Evolutionary conservation across 2,888 invertebrate species (phyloP).

Genomic region (Brachyptera putata): DNA sequence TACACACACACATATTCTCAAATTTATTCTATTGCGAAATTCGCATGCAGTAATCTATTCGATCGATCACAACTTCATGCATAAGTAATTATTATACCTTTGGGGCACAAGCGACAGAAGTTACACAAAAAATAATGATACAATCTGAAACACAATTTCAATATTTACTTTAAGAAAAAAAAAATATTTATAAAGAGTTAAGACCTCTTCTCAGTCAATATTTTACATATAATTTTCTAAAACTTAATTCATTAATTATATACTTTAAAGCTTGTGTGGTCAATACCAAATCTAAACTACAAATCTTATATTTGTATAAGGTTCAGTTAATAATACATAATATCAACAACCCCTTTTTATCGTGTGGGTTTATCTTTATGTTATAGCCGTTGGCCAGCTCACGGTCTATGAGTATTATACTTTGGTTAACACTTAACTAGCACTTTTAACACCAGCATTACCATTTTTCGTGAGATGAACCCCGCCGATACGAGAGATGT

Average conservation of each 20-base stretch:
- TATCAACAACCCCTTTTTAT: conserved; percentile 8
- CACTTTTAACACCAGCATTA: conserved; percentile 7
- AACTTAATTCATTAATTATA: conserved; percentile 11
- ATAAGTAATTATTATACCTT: neutral
- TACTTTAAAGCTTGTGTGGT: conserved; percentile 8
- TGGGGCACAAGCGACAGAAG: conserved; percentile 5
- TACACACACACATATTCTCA: too few species aligned
- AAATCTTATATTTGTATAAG: conserved; percentile 19
- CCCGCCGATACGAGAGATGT: neutral
- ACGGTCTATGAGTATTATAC: conserved; percentile 8
- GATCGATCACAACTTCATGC: too few species aligned
- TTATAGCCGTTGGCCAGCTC: neutral
- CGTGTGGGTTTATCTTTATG: neutral
- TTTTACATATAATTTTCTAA: conserved; percentile 17
- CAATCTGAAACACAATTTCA: conserved; percentile 3
- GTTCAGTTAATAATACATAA: conserved; percentile 12
- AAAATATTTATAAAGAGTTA: too few species aligned
- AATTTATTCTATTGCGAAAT: too few species aligned
- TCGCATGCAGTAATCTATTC: too few species aligned
- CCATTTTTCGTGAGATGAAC: conserved; percentile 6
- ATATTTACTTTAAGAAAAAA: conserved; percentile 18
- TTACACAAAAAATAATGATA: neutral
- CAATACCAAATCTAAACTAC: conserved; percentile 4
- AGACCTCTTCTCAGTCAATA: neutral
- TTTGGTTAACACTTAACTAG: conserved; percentile 15